Percentiles rank a stretch among this genome's conserved stretches.
These are phyloP conservation scores for Centropus bengalensis DNA, from an alignment of 2,113 vertebrate genomes.

Conservation along the genomic window DNA sequence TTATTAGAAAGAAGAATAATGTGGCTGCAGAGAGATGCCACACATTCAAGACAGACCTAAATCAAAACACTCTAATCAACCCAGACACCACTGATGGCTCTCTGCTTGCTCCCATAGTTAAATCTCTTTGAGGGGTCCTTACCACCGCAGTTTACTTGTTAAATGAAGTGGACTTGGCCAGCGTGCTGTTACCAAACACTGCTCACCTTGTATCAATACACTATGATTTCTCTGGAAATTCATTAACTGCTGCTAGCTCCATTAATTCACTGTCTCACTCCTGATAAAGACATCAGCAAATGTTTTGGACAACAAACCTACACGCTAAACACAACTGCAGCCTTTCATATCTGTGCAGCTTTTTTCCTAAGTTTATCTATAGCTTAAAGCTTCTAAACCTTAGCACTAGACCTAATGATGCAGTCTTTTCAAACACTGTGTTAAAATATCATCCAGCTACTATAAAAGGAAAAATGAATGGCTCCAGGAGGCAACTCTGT, in stretches of 20 bases:
- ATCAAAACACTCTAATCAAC: not conserved
- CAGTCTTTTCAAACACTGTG: not conserved
- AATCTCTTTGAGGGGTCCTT: not conserved
- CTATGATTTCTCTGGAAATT: not conserved
- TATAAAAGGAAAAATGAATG: constrained; percentile 34
- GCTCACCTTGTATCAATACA: not conserved
- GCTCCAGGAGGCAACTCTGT: not conserved
- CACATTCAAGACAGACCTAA: not conserved
- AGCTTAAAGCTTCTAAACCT: not conserved
- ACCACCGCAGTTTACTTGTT: not conserved
- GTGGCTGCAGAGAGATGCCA: not conserved
- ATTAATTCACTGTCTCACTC: not conserved
- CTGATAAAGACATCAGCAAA: not conserved
- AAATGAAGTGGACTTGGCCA: not conserved
- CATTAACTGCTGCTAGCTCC: not conserved
- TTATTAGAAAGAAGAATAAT: not conserved
- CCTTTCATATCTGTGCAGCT: not conserved
- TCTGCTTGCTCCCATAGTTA: not conserved
- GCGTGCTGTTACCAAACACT: accelerated
- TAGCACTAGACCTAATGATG: accelerated
- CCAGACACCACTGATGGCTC: not conserved
- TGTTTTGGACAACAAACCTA: not conserved
- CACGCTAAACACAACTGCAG: not conserved
- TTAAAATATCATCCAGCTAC: constrained; percentile 43
- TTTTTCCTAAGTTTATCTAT: not conserved